These are phyloP conservation scores for Cordilura impudica DNA, from an alignment of 2,888 invertebrate genomes.

Conservation along the genomic window DNA sequence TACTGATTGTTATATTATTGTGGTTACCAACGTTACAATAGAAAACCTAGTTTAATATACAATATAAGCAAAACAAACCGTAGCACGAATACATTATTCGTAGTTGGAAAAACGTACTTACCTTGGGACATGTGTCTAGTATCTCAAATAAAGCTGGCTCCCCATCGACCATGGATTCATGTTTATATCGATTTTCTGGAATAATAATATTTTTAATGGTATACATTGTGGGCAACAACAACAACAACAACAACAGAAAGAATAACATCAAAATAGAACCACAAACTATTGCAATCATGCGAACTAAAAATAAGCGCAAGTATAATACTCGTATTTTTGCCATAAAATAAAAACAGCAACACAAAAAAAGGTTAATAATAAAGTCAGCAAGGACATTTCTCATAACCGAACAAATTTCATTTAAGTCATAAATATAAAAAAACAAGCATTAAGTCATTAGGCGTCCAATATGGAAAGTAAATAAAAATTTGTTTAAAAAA, in stretches of 20 bases:
- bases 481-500: slow-evolving; percentile 4
- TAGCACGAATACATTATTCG: too few relatives aligned
- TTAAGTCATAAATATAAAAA: not conserved
- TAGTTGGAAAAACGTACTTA: slow-evolving; percentile 64
- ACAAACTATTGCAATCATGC: slow-evolving; percentile 38
- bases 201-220: slow-evolving; percentile 66
- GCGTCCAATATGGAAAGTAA: not conserved
- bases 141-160: slow-evolving; percentile 95
- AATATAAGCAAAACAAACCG: not conserved
- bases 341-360: not conserved
- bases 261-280: not conserved
- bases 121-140: slow-evolving; percentile 88
- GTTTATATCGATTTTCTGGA: slow-evolving; percentile 93
- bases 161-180: slow-evolving; percentile 91
- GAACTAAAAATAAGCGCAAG: slow-evolving; percentile 34
- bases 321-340: not conserved
- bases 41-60: not conserved
- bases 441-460: not conserved
- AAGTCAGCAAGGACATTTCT: slow-evolving; percentile 7
- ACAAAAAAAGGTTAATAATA: not conserved
- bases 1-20: not conserved
- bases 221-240: slow-evolving; percentile 20
- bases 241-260: not conserved
- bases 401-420: not conserved
- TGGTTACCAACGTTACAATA: slow-evolving; percentile 39